A percentile compares a stretch with the other conserved stretches of the same genome.
These are phyloP conservation scores for Drosophila nigrodunni DNA, from an alignment of 1,140 invertebrate species.

Conservation along the genomic window DNA sequence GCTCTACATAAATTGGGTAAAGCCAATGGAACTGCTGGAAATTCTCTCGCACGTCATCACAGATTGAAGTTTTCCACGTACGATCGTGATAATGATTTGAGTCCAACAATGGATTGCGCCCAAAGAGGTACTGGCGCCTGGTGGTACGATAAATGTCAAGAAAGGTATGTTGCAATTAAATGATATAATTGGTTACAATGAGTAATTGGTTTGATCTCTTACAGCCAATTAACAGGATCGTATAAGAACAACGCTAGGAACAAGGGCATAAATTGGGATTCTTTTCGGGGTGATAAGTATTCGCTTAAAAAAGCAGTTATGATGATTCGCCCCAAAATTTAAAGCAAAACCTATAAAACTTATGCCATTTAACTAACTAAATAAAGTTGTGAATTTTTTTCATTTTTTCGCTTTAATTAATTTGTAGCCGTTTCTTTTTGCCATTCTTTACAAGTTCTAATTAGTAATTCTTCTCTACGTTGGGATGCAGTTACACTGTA, in stretches of 20 bases:
- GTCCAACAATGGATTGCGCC: not conserved
- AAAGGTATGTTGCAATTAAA: not conserved
- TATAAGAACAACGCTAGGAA: not conserved
- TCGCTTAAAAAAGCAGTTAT: not conserved
- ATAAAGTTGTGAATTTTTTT: not conserved
- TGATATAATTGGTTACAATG: too few relatives aligned
- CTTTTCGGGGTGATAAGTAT: not conserved
- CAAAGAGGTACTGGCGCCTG: not conserved
- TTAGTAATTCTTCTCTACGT: slow-evolving; percentile 25
- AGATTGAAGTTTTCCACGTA: not conserved
- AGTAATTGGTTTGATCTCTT: not conserved
- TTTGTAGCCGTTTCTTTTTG: slow-evolving; percentile 27
- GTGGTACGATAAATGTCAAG: not conserved
- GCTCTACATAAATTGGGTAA: not conserved
- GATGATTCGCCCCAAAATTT: not conserved
- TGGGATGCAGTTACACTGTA: slow-evolving; percentile 48
- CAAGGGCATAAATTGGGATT: not conserved
- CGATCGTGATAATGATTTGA: not conserved
- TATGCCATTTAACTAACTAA: too few relatives aligned
- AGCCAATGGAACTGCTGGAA: slow-evolving; percentile 3
- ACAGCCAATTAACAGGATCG: not conserved
- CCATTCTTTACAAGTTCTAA: slow-evolving; percentile 20
- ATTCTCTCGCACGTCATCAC: not conserved
- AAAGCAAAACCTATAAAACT: too few relatives aligned
- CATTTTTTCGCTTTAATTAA: slow-evolving; percentile 38